Percentiles rank a stretch among this genome's conserved stretches.
Evolutionary conservation across 2,888 invertebrate species (phyloP).

Genomic region (Enoplolaimus lenunculus): DNA sequence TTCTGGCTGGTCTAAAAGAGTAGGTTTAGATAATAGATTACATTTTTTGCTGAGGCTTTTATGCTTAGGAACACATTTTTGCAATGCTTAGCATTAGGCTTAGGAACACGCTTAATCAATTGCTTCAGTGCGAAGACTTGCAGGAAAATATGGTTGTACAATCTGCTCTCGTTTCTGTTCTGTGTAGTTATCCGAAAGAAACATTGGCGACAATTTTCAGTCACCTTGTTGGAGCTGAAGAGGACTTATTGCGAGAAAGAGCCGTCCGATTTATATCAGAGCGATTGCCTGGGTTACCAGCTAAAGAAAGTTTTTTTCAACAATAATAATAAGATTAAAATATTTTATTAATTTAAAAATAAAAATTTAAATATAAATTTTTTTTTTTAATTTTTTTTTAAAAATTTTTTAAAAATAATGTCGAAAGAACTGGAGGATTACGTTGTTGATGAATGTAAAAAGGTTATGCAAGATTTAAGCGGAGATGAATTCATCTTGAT

Average conservation of each 20-base stretch:
- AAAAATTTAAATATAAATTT: no score
- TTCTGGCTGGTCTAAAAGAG: no score
- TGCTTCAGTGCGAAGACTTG: conserved; percentile 69
- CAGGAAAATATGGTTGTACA: conserved; percentile 70
- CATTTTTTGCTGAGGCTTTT: no score
- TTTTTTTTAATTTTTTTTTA: no score
- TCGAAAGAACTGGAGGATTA: conserved; percentile 71
- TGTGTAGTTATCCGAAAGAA: conserved; percentile 43
- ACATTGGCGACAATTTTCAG: conserved; percentile 56
- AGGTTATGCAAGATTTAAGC: conserved; percentile 61
- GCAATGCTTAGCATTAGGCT: no score
- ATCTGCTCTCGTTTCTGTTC: conserved; percentile 61
- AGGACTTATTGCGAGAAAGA: conserved; percentile 64
- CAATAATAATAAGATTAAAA: no score
- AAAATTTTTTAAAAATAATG: conserved; percentile 59
- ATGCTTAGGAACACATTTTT: no score
- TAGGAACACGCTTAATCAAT: no score
- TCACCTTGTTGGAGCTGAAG: conserved; percentile 53
- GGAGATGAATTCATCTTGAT: conserved; percentile 79
- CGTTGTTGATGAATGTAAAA: conserved; percentile 67
- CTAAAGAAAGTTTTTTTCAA: no score
- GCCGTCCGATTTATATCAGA: conserved; percentile 72
- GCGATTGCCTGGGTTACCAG: conserved; percentile 63
- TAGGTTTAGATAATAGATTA: no score
- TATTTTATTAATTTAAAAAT: no score